phyloP scores from a whole-genome alignment of 2,113 vertebrate species.

The Lepidothrix coronata region DNA sequence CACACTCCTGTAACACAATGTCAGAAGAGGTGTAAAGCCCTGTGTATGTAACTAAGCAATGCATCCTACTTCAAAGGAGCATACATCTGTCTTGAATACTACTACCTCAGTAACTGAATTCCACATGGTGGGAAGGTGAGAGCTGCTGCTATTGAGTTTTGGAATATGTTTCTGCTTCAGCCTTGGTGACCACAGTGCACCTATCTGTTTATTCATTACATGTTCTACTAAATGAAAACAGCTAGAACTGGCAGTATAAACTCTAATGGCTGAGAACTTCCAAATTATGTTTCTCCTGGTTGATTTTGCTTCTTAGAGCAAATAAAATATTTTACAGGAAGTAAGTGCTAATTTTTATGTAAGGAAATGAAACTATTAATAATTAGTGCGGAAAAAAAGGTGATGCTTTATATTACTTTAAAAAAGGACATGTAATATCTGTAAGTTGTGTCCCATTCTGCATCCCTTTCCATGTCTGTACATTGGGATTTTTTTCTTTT shows the following conservation, averaged over 20 bases:
- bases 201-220: neutral
- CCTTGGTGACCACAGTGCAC: neutral
- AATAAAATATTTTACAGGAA: neutral
- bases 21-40: neutral
- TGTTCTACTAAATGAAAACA: rapidly evolving
- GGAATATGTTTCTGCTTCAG: neutral
- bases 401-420: neutral
- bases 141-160: neutral
- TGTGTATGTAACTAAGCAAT: neutral
- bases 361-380: neutral
- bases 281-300: neutral
- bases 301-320: neutral
- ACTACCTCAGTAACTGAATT: neutral
- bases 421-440: neutral
- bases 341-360: neutral
- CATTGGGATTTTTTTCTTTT: neutral
- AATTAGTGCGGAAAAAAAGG: neutral
- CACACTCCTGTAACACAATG: neutral
- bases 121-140: neutral
- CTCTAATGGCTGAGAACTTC: neutral
- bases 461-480: neutral
- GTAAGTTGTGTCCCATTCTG: rapidly evolving
- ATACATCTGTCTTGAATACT: neutral
- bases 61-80: neutral
- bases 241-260: neutral